A percentile compares a stretch with the other conserved stretches of the same genome.
These are phyloP conservation scores for Cephus sareptanus DNA, from an alignment of 2,888 invertebrate species.

Conservation along the genomic window DNA sequence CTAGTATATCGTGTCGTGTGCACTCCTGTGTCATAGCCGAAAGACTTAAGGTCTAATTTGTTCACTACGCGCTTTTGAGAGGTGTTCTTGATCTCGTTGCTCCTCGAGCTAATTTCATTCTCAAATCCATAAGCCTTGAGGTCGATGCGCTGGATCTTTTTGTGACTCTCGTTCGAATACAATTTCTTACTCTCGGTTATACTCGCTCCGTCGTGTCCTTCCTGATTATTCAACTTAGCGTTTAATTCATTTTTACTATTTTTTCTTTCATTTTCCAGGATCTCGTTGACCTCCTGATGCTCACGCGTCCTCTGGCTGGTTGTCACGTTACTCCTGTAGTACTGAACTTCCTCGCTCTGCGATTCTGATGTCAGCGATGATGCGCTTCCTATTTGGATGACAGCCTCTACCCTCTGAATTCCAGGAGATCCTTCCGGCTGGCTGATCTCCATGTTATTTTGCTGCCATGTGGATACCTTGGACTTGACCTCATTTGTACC, in stretches of 20 bases:
- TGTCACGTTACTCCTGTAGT: not conserved
- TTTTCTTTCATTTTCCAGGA: constrained; percentile 42
- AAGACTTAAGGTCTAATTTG: constrained; percentile 51
- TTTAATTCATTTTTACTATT: constrained; percentile 54
- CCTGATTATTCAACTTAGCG: constrained; percentile 54
- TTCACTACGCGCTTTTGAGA: constrained; percentile 46
- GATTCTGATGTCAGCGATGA: not conserved
- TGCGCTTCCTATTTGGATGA: constrained; percentile 9
- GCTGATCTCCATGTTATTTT: constrained; percentile 29
- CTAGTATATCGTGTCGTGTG: constrained; percentile 52
- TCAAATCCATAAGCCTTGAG: constrained; percentile 56
- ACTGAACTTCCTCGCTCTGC: not conserved
- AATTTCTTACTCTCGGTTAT: constrained; percentile 30
- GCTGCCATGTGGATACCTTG: constrained; percentile 35
- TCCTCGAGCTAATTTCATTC: constrained; percentile 42
- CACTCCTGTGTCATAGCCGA: constrained; percentile 53
- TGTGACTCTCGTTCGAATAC: constrained; percentile 33
- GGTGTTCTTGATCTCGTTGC: constrained; percentile 20
- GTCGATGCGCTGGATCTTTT: constrained; percentile 49
- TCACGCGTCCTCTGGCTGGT: constrained; percentile 12
- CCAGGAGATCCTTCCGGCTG: not conserved
- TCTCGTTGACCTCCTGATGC: constrained; percentile 34
- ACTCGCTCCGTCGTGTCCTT: constrained; percentile 27
- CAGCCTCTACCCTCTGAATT: constrained; percentile 16
- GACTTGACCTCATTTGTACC: constrained; percentile 29